A percentile compares a stretch with the other conserved stretches of the same genome.
These are phyloP conservation scores for Phymastichus coffea DNA, from an alignment of 1,140 invertebrate genomes.

Conservation along the genomic window DNA sequence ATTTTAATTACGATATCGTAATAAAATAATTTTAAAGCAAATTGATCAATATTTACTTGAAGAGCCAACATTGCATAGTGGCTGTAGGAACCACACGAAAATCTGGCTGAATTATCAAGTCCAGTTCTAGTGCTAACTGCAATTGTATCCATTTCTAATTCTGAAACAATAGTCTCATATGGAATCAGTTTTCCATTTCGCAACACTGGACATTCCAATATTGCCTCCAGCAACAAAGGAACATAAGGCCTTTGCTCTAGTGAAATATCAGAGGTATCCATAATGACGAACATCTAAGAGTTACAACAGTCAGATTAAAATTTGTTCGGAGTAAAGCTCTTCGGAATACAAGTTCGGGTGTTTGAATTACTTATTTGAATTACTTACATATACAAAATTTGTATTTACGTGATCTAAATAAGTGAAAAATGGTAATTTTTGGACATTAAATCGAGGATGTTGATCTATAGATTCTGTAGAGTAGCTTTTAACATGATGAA, in stretches of 20 bases:
- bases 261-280: conserved; percentile 71
- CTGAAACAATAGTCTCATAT: conserved; percentile 73
- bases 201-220: conserved; percentile 68
- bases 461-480: conserved; percentile 54
- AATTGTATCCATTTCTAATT: conserved; percentile 74
- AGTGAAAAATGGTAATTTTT: conserved; percentile 70
- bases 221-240: conserved; percentile 68
- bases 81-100: conserved; percentile 66
- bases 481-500: conserved; percentile 67
- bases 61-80: conserved; percentile 61
- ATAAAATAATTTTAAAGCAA: conserved; percentile 18
- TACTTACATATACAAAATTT: conserved; percentile 82
- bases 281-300: conserved; percentile 65
- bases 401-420: conserved; percentile 78
- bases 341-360: no score
- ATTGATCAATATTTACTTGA: conserved; percentile 48
- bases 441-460: conserved; percentile 64
- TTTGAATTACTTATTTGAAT: conserved; percentile 16
- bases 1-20: conserved; percentile 14
- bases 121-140: conserved; percentile 63
- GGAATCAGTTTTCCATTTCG: conserved; percentile 62
- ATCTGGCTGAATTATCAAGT: conserved; percentile 55
- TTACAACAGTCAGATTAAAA: background rate
- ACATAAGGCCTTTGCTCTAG: conserved; percentile 67
- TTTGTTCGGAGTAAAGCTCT: conserved; percentile 13